Evolutionary conservation across 1,140 invertebrate species (phyloP).

Genomic region (Achatina immaculata): DNA sequence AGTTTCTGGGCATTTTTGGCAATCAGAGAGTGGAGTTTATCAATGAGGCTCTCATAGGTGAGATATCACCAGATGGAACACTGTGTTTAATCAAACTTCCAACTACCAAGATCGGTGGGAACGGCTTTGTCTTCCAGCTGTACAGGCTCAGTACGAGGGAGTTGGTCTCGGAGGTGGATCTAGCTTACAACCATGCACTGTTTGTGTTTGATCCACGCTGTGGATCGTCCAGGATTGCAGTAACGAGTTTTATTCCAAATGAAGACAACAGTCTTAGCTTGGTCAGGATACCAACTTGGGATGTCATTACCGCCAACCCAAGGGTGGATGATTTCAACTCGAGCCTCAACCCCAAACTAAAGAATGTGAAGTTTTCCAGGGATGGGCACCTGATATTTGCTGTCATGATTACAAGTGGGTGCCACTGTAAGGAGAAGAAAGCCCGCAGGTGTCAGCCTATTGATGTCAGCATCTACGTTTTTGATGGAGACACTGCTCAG

Average conservation of each 20-base stretch:
- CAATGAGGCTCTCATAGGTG: slow-evolving; percentile 67
- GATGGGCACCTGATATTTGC: slow-evolving; percentile 68
- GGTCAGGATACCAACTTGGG: slow-evolving; percentile 59
- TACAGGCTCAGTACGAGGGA: slow-evolving; percentile 62
- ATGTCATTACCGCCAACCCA: slow-evolving; percentile 59
- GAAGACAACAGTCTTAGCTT: slow-evolving; percentile 67
- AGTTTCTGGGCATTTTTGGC: slow-evolving; percentile 69
- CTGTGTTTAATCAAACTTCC: slow-evolving; percentile 67
- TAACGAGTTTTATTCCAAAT: slow-evolving; percentile 64
- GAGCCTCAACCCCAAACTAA: slow-evolving; percentile 62
- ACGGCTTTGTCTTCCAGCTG: slow-evolving; percentile 61
- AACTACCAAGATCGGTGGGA: slow-evolving; percentile 45
- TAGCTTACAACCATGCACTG: slow-evolving; percentile 60
- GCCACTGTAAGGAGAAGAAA: slow-evolving; percentile 67
- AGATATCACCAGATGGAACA: slow-evolving; percentile 69
- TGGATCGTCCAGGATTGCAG: slow-evolving; percentile 64
- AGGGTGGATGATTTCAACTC: slow-evolving; percentile 61
- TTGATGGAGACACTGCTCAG: slow-evolving; percentile 64
- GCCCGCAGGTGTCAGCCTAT: slow-evolving; percentile 60
- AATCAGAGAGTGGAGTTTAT: slow-evolving; percentile 66
- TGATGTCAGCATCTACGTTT: slow-evolving; percentile 67
- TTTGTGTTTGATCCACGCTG: slow-evolving; percentile 70
- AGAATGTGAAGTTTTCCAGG: slow-evolving; percentile 65
- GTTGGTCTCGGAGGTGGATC: slow-evolving; percentile 57
- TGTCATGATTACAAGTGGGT: slow-evolving; percentile 62